Conservation (phyloP, 1,140 invertebrate genomes). For the Drosophila elegans region DNA sequence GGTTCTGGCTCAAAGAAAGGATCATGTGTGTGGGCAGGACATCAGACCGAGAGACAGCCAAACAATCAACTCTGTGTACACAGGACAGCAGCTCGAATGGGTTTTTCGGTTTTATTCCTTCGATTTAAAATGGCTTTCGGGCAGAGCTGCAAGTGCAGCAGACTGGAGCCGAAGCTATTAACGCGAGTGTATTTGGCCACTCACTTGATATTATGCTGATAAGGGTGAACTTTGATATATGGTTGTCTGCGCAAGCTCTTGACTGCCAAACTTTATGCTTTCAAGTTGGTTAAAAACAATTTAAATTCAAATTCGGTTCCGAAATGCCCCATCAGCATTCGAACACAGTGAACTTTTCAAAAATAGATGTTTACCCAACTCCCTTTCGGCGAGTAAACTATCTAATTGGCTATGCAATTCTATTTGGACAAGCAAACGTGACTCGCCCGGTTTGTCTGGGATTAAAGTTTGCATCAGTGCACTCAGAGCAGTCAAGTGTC, state of each 20-base stretch:
- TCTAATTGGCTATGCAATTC: constrained; percentile 35
- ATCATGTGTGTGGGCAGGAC: constrained; percentile 37
- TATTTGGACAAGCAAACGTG: constrained; percentile 30
- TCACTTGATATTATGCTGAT: constrained; percentile 51
- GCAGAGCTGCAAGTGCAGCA: constrained; percentile 72
- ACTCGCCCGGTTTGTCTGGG: constrained; percentile 14
- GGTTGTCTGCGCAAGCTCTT: constrained; percentile 11
- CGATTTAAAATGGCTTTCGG: constrained; percentile 44
- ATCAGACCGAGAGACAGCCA: constrained; percentile 42
- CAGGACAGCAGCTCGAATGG: constrained; percentile 59
- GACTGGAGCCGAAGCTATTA: constrained; percentile 67
- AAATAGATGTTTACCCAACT: constrained; percentile 6
- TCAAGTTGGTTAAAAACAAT: constrained; percentile 35
- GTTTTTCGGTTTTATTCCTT: constrained; percentile 47
- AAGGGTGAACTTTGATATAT: constrained; percentile 68
- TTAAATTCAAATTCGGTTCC: constrained; percentile 41
- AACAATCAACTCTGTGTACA: constrained; percentile 47
- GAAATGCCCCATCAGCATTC: constrained; percentile 18
- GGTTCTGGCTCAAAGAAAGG: constrained; percentile 25
- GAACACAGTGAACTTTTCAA: constrained; percentile 4
- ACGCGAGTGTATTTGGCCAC: constrained; percentile 47
- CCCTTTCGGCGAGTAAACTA: constrained; percentile 15
- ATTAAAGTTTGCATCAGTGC: constrained; percentile 33
- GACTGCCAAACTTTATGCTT: constrained; percentile 31
- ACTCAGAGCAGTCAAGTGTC: constrained; percentile 28